Evolutionary conservation across 2,797 vertebrate species (phyloP), one percentile per base, ranked within the genome.

Genomic region (Sebastes wilsoni): DNA sequence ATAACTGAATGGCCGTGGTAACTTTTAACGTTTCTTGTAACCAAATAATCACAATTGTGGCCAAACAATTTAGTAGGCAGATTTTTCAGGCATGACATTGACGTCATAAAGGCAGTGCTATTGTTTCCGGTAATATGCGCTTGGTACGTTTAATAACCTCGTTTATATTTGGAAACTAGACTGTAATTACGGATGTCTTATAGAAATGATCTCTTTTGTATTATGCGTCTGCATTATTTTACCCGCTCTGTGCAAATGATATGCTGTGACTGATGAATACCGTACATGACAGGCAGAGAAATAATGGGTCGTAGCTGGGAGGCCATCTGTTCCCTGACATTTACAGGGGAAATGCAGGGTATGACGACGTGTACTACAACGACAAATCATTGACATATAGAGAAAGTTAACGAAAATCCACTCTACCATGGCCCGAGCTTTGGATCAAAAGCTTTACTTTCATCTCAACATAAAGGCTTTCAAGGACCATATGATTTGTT

Each of bases 261-360:
- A 56, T 16, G 61, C n/a, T 58, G 66, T 62, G 25, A 60, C 23
- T 38, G 25, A 14, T 77, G n/a, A 30, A 75, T 61, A n/a, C 10
- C 20, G 77, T 36, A 52, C 49, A 70, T 68, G 36, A 58, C 34
- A 61, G 49, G 58, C 52, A 72, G 52, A 30, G 18, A 18, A 34
- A 8, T 59, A 42, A 67, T 34, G 13, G 18, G 3, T 62, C 36
- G 65, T 16, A 59, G 52, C 30, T 59, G 30, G 14, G 8, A 6
- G 20, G 36, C 36, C 56, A 72, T 27, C 61, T 81, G 76, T 58
- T 79, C 58, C 4, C 34, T 78, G 72, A 79, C 58, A 80, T 83
- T 86, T 77, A 73, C 52, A 49, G 55, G 25, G 11, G 16, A 68
- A 56, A 54, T 65, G 25, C 16, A 74, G 36, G 22, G 59, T 34